Evolutionary conservation across 64 coral and sea anemone species (phyloP).

Genomic region (Montipora sp.): DNA sequence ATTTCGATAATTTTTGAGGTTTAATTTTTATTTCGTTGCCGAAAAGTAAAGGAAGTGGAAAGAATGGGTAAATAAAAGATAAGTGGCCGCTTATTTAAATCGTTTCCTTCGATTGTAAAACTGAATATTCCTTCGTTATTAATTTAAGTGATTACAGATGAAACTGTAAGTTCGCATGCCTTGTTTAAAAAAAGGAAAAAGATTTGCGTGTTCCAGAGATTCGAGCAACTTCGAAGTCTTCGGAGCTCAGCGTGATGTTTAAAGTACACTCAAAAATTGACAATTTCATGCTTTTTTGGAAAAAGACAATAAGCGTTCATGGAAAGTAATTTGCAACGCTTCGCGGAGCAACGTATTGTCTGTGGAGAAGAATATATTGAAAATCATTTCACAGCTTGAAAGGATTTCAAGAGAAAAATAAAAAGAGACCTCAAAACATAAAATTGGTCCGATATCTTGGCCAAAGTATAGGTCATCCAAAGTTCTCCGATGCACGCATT

Average conservation of each 20-base stretch:
- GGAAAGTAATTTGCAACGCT: conserved; percentile 48
- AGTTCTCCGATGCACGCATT: background rate
- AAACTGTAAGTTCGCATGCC: background rate
- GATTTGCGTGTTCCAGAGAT: too few species aligned
- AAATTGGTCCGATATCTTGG: conserved; percentile 25
- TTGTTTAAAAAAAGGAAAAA: background rate
- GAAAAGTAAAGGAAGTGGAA: background rate
- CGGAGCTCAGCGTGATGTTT: background rate
- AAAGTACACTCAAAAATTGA: background rate
- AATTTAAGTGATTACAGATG: background rate
- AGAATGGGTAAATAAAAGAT: background rate
- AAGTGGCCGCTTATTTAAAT: background rate
- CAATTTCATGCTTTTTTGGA: background rate
- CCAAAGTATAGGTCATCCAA: background rate
- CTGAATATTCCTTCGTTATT: background rate
- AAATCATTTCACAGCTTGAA: background rate
- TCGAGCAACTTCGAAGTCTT: background rate
- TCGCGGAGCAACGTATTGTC: background rate
- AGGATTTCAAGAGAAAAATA: background rate
- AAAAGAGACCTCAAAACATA: background rate
- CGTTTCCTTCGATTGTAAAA: background rate
- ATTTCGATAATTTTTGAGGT: background rate
- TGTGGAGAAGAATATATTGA: conserved; percentile 23
- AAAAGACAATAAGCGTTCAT: background rate
- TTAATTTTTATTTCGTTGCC: background rate